Percentiles rank a stretch among this genome's conserved stretches.
These are phyloP conservation scores for Malacoraja senta DNA, from an alignment of 2,797 vertebrate species.

Conservation along the genomic window DNA sequence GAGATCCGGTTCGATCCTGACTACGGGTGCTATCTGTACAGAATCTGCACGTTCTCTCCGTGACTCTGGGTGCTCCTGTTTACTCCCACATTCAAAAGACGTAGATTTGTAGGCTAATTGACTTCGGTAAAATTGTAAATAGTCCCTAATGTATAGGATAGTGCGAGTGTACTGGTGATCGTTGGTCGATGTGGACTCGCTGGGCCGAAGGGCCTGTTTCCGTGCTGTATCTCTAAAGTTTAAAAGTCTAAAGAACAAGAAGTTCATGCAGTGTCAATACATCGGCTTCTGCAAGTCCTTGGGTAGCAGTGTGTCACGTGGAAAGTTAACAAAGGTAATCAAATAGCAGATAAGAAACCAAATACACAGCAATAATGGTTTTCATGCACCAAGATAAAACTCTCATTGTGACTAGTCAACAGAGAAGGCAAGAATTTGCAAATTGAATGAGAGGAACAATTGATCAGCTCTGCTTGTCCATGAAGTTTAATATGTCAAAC, in stretches of 20 bases:
- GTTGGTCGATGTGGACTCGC: too few relatives aligned
- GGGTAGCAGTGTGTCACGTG: neutral
- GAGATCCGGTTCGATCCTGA: too few relatives aligned
- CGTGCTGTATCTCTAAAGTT: too few relatives aligned
- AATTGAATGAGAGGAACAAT: neutral
- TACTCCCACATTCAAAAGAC: too few relatives aligned
- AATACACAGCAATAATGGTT: constrained; percentile 12
- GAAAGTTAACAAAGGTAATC: neutral
- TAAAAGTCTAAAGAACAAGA: neutral
- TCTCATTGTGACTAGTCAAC: neutral
- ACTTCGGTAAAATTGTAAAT: too few relatives aligned
- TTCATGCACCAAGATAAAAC: neutral
- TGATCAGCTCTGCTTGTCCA: neutral
- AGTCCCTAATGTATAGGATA: too few relatives aligned
- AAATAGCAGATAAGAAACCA: neutral
- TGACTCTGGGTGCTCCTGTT: too few relatives aligned
- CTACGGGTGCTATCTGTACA: too few relatives aligned
- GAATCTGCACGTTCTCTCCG: too few relatives aligned
- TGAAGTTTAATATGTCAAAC: neutral
- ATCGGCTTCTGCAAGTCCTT: neutral
- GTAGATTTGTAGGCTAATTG: too few relatives aligned
- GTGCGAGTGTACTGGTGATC: too few relatives aligned
- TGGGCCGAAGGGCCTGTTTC: too few relatives aligned
- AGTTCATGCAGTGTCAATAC: neutral
- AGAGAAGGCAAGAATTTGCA: neutral